Conservation (phyloP, 2,797 vertebrate species). For the Falco peregrinus region DNA sequence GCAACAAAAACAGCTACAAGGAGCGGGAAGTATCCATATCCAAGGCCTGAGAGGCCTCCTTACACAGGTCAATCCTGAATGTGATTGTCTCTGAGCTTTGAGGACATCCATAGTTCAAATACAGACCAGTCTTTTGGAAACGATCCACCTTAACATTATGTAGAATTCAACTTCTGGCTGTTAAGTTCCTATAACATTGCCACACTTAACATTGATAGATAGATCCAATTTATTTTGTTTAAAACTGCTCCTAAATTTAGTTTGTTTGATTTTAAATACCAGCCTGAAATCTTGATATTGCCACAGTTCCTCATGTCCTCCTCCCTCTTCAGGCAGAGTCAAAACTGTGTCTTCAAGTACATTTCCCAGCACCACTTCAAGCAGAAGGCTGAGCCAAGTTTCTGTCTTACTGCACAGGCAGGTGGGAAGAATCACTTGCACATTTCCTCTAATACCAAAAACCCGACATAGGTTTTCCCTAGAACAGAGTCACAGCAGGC, state of each 20-base stretch:
- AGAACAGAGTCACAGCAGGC: not conserved
- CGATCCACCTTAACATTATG: not conserved
- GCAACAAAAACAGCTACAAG: not conserved
- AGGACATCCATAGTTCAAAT: not conserved
- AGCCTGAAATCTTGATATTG: not conserved
- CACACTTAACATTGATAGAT: not conserved
- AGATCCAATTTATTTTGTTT: not conserved
- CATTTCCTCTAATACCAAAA: not conserved
- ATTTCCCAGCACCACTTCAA: not conserved
- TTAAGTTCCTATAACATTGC: not conserved
- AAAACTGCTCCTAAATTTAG: not conserved
- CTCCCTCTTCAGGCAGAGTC: not conserved
- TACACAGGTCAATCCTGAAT: not conserved
- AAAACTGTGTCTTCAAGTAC: not conserved
- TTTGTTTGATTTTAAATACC: not conserved
- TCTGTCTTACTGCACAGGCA: not conserved
- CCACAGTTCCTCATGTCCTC: not conserved
- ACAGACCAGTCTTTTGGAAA: not conserved
- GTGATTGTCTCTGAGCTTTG: not conserved
- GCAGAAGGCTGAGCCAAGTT: not conserved
- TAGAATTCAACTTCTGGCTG: not conserved
- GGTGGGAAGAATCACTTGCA: not conserved
- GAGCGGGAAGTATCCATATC: not conserved
- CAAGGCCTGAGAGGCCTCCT: not conserved
- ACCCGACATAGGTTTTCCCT: not conserved